phyloP scores from a whole-genome alignment of 2,797 vertebrate species.

The Caiman crocodilus region DNA sequence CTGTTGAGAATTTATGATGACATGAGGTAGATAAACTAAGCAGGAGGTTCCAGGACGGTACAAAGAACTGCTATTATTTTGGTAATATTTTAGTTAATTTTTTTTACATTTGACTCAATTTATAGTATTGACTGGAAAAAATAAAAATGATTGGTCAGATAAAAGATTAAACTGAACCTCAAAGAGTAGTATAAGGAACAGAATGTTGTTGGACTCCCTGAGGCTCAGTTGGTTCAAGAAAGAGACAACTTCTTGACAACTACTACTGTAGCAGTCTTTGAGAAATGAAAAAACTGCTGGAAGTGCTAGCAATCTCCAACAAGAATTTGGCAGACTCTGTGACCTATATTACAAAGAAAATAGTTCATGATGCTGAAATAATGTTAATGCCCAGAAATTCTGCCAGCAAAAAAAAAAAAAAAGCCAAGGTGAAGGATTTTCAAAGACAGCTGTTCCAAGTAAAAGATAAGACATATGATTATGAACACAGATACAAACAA shows the following conservation, averaged over 20 bases:
- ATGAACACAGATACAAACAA: neutral
- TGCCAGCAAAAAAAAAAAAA: neutral
- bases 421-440: neutral
- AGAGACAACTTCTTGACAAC: neutral
- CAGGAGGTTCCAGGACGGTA: neutral
- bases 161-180: neutral
- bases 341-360: neutral
- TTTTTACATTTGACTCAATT: neutral
- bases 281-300: neutral
- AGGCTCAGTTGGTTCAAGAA: neutral
- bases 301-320: neutral
- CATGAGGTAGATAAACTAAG: neutral
- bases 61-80: neutral
- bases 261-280: neutral
- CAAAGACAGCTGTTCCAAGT: neutral
- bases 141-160: neutral
- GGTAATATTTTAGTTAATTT: neutral
- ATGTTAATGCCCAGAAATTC: neutral
- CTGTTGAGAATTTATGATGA: neutral
- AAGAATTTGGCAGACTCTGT: neutral
- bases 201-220: neutral
- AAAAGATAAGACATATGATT: neutral
- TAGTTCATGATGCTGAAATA: neutral
- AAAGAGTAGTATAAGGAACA: neutral
- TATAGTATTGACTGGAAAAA: neutral